Base-by-base conservation (phyloP, 2,797 vertebrate genomes). In the Ceryle rudis region DNA sequence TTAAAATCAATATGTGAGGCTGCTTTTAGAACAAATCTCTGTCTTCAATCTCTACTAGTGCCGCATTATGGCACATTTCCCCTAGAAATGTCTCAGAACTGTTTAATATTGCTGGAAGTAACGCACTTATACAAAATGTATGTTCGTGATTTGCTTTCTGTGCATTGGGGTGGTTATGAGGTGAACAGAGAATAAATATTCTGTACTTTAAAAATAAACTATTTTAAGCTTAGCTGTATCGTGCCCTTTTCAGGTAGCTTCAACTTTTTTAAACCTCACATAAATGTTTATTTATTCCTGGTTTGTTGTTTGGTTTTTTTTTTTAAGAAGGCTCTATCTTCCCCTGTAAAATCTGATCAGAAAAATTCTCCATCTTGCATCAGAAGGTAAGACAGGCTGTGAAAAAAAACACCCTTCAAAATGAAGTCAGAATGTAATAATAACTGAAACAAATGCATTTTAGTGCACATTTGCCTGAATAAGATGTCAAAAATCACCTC, bases 341-440 rank as follows among this genome's bases (percentile, higher is more conserved):
- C 3, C 15, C 16, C 15, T 5, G 1, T 21, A 52, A 89, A 85
- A 80, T 35, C 15, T 7, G 26, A 60, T 35, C 1, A 4, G 44
- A n/a, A 91, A 83, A 88, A 65, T 58, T 75, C 33, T 82, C 47
- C 41, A 31, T 65, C 52, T 92, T 93, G 41, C 26, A 61, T 39
- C 20, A 92, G 26, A 86, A 74, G 2, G 6, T 11, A 23, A 87
- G 11, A 17, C 14, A 65, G 33, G 9, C 10, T 83, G 9, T 65
- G 35, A 39, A 37, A 66, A 61, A 61, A 88, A 23, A 4, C 14
- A 28, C 7, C 21, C 7, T n/a, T 80, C 42, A 80, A 81, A 93
- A 83, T 21, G 9, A 92, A 87, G 12, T 79, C n/a, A 29, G n/a
- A 73, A 64, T 26, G 18, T 29, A 86, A 58, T 44, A 81, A 18